These are phyloP conservation scores for Phaonia tiefii DNA, from an alignment of 2,888 invertebrate genomes.

Conservation along the genomic window DNA sequence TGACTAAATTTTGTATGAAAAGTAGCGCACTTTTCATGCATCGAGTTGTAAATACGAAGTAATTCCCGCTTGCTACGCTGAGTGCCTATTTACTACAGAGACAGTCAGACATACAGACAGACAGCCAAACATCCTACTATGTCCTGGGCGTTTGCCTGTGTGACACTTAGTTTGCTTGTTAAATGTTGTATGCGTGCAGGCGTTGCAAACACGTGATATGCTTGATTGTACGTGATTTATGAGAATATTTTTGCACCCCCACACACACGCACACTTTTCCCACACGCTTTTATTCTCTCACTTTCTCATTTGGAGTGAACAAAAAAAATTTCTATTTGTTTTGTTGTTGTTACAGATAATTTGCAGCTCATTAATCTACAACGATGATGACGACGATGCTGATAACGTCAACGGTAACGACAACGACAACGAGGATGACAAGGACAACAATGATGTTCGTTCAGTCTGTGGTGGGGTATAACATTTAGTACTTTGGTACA, in stretches of 20 bases:
- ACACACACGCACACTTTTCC: not conserved
- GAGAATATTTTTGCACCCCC: conserved; percentile 6
- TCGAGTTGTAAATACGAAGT: not conserved
- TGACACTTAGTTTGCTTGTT: not conserved
- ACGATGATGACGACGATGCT: conserved; percentile 8
- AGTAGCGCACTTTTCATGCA: conserved; percentile 11
- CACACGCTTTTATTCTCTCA: too few relatives aligned
- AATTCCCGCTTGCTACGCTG: not conserved
- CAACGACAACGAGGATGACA: not conserved
- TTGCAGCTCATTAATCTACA: conserved; percentile 48
- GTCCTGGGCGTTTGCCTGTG: not conserved
- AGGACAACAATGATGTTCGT: not conserved
- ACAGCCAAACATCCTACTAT: too few relatives aligned
- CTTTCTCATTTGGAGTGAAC: too few relatives aligned
- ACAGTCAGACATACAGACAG: too few relatives aligned
- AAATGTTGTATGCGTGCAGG: conserved; percentile 21
- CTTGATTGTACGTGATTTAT: conserved; percentile 51
- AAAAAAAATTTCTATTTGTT: conserved; percentile 11
- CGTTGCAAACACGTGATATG: conserved; percentile 48
- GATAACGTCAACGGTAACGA: not conserved
- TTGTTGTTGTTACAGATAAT: conserved; percentile 46
- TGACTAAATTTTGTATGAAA: conserved; percentile 17
- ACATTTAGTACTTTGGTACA: too few relatives aligned
- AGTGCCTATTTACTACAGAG: not conserved
- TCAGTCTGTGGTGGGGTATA: too few relatives aligned